phyloP scores from a whole-genome alignment of 2,797 vertebrate genomes.

The Falco concolor region DNA sequence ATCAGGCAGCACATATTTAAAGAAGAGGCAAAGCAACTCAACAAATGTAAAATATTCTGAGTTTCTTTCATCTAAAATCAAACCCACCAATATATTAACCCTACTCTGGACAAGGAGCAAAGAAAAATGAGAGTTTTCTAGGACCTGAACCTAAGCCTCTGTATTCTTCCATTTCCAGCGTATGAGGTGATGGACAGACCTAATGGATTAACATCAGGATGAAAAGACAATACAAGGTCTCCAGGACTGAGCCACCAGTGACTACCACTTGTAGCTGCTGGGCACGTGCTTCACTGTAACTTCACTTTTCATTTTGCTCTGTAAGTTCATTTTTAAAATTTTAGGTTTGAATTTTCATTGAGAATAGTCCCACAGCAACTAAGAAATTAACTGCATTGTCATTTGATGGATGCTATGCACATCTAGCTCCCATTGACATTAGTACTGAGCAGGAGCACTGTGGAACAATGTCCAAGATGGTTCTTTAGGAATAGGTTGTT shows the following conservation, averaged over 20 bases:
- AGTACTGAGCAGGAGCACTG: neutral
- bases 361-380: neutral
- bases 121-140: neutral
- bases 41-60: neutral
- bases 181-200: neutral
- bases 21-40: neutral
- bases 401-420: neutral
- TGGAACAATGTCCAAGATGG: constrained; percentile 8
- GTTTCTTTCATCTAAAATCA: neutral
- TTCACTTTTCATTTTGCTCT: neutral
- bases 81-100: neutral
- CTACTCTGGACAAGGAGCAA: neutral
- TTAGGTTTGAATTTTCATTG: neutral
- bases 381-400: neutral
- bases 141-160: neutral
- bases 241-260: neutral
- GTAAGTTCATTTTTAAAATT: neutral
- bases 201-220: neutral
- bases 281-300: neutral
- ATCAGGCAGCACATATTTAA: neutral
- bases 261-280: neutral
- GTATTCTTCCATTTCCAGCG: neutral
- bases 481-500: constrained; percentile 13
- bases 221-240: neutral
- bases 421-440: constrained; percentile 6